phyloP scores from a whole-genome alignment of 2,797 vertebrate genomes.

The Gambusia yucatana region DNA sequence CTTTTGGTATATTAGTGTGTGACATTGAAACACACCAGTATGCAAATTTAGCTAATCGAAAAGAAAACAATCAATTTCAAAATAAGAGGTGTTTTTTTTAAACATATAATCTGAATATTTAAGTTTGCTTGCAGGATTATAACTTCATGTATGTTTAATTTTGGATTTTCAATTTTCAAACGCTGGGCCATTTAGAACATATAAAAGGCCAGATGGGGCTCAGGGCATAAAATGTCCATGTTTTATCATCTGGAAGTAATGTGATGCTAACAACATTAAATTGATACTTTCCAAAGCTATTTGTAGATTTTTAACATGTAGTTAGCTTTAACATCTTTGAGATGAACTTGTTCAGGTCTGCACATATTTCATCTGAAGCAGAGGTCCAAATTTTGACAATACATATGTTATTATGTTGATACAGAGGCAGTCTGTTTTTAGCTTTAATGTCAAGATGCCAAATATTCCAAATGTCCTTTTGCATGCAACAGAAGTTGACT shows the following conservation, averaged over 20 bases:
- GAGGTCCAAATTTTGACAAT: conserved; percentile 7
- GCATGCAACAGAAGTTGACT: conserved; percentile 5
- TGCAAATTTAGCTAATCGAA: background rate
- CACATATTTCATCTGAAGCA: background rate
- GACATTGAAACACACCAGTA: background rate
- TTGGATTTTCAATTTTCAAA: background rate
- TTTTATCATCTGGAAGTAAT: background rate
- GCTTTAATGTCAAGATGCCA: conserved; percentile 20
- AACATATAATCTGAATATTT: background rate
- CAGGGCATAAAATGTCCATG: background rate
- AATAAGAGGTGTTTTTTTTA: background rate
- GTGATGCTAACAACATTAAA: background rate
- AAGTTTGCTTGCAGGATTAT: background rate
- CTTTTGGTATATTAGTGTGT: background rate
- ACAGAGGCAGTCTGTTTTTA: background rate
- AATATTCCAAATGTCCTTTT: conserved; percentile 11
- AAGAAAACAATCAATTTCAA: background rate
- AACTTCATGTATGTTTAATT: background rate
- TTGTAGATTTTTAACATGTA: background rate
- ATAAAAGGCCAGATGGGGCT: background rate
- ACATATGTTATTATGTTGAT: background rate
- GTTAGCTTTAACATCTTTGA: background rate
- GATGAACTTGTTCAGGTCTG: background rate
- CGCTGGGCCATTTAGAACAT: background rate
- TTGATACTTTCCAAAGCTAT: background rate